Base-by-base conservation (phyloP, 2,888 invertebrate species). In the Gasteruption jaculator region DNA sequence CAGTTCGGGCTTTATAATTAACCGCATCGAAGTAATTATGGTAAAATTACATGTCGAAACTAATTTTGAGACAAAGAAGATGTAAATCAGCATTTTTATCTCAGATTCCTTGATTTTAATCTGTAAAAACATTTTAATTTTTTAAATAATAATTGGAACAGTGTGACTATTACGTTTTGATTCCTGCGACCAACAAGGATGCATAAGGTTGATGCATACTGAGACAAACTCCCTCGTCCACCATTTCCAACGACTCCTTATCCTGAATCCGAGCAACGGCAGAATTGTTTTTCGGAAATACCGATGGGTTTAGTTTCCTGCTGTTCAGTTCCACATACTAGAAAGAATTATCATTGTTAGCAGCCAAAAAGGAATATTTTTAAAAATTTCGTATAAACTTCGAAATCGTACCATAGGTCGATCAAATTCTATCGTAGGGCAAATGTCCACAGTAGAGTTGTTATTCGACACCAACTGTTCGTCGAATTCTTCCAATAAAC, bases 121-220 rank as follows among this genome's bases (percentile, higher is more conserved):
- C 19, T 5, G 11, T 31, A 11, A 25, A 41, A 11, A n/a, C n/a
- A n/a, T n/a, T n/a, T n/a, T n/a, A n/a, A n/a, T n/a, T n/a, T n/a
- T n/a, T n/a, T n/a, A n/a, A n/a, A n/a, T n/a, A n/a, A n/a, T n/a
- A n/a, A n/a, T n/a, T n/a, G n/a, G n/a, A n/a, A n/a, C n/a, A n/a
- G n/a, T n/a, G n/a, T n/a, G n/a, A n/a, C n/a, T n/a, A n/a, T 74
- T 61, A 89, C 92, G 80, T 78, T 75, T 96, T 96, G 53, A 96
- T 91, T 37, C 95, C 96, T n/a, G 83, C 80, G 1, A 94, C 81
- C 1, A 97, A 76, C 21, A 96, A 75, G 1, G 92, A 91, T 0
- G 96, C 96, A 83, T 90, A 95, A 0, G 96, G 96, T 65, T 97
- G 96, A 72, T 93, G 93, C 86, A 97, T 85, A 56, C 91, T 92